Evolutionary conservation across 2,113 vertebrate species (phyloP).

Genomic region (Lethenteron reissneri): DNA sequence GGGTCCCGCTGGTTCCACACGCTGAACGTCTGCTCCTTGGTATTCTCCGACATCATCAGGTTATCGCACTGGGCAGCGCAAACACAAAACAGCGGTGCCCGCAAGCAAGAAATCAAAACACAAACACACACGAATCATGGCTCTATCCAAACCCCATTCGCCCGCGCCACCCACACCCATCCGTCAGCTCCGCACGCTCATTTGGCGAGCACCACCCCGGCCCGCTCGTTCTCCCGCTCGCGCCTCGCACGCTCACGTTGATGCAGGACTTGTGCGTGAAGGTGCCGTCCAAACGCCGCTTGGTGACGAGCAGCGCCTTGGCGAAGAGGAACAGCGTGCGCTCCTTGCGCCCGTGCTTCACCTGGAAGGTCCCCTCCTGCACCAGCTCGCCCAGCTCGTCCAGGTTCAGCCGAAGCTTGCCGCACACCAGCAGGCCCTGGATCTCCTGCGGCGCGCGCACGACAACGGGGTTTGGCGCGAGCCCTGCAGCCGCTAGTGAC

Average conservation of each 20-base stretch:
- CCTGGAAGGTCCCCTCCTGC: not conserved
- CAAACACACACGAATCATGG: too few relatives aligned
- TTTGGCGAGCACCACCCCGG: too few relatives aligned
- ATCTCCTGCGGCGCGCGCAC: not conserved
- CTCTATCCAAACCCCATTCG: too few relatives aligned
- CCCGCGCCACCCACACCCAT: too few relatives aligned
- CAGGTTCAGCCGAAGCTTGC: not conserved
- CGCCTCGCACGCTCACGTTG: too few relatives aligned
- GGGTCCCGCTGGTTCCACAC: constrained; percentile 6
- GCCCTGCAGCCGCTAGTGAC: too few relatives aligned
- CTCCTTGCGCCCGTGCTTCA: constrained; percentile 3
- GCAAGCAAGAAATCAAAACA: too few relatives aligned
- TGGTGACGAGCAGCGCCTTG: constrained; percentile 2
- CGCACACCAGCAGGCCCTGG: not conserved
- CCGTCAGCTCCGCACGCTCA: too few relatives aligned
- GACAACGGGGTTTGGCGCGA: too few relatives aligned
- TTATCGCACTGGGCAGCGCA: not conserved
- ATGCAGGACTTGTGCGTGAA: not conserved
- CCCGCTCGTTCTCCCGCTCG: too few relatives aligned
- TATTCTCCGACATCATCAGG: constrained; percentile 2
- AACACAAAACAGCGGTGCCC: too few relatives aligned
- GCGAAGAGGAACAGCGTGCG: constrained; percentile 5
- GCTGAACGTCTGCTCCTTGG: constrained; percentile 1
- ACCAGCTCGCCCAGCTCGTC: not conserved
- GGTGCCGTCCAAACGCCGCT: not conserved